Evolutionary conservation across 2,113 vertebrate genomes (phyloP), one percentile per base, ranked within the genome.

Genomic region (Forbesichthys papilliferus): DNA sequence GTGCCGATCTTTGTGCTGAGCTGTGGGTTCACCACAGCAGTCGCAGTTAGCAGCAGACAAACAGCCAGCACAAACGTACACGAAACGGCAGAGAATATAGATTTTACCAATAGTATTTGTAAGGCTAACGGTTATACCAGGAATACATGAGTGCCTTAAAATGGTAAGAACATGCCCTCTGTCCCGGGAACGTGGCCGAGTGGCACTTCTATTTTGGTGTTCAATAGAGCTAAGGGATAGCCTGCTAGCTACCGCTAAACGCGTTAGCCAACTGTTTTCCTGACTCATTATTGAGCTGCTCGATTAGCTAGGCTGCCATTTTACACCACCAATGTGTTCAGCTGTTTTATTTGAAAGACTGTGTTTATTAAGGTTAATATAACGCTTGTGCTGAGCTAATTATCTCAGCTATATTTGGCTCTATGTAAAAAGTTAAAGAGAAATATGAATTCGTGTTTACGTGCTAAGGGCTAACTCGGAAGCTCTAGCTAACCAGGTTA

Each of bases 271-370:
- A 81, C 49, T 86, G 89, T 89, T 91, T 88, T 80, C 88, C 89
- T 91, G 89, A 91, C 89, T 91, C 89, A 91, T 90, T 89, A 90
- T 81, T 80, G 84, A 86, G 78, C 56, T 72, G 74, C 73, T 18
- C 11, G 49, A 69, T 70, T 63, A 76, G 86, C 86, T 80, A 82
- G 83, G 86, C 82, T 85, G 88, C 89, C 89, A 90, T 90, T 90
- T 90, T 88, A 84, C 85, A 79, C 64, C 83, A 67, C 74, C 70
- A 65, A 54, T 72, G 61, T 77, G 9, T 68, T 4, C 74, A 51
- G 7, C 5, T 57, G 3, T 48, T 64, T 11, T 16, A 36, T 16
- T 4, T 56, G 13, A 42, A 1, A 10, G 51, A 12, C 72, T 42
- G 60, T 48, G 27, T 54, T 14, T 18, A n/a, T 34, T 49, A 71